Evolutionary conservation across 2,797 vertebrate species (phyloP), one percentile per base, ranked within the genome.

Genomic region (Acropternis orthonyx): DNA sequence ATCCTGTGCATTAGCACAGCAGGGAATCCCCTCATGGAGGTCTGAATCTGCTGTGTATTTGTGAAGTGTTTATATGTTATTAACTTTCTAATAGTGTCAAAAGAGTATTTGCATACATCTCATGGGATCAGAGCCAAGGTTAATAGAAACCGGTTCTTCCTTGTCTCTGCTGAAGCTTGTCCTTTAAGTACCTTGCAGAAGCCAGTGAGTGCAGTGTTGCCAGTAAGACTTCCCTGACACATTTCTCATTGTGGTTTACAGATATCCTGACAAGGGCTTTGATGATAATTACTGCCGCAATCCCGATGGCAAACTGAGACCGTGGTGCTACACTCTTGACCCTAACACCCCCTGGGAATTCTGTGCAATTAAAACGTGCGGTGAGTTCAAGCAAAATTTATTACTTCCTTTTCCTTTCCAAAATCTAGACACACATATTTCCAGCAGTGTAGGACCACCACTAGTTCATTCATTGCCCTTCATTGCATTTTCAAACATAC

Each of bases 201-300:
- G 49, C 37, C 75, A 81, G 82, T 44, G 69, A 81, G 82, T 44
- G 69, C 79, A 80, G 85, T 41, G 71, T 84, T 96, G 92, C 71
- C 84, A 92, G 94, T 95, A 97, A 96, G 96, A 93, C 62, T 97
- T 97, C 85, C 61, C 10, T 97, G 97, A 98, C 96, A 81, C 88
- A 14, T 97, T 96, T 97, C 92, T 97, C 30, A 4, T 88, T 98
- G 96, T 97, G 96, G 94, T 97, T 98, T 98, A 84, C 98, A 99
- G 99, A 98, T 99, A 99, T 93, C 98, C 99, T 26, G 98, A 99
- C 98, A 99, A 99, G 93, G 99, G 99, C 97, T 98, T 99, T 97
- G 98, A 99, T 97, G 99, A 99, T 98, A 99, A 99, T 99, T 99
- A 99, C 96, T 99, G 99, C 97, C 98, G 99, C 96, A 99, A 99